Percentiles rank a stretch among this genome's conserved stretches.
These are phyloP conservation scores for Melanostoma scalare DNA, from an alignment of 2,888 invertebrate genomes.

Conservation along the genomic window DNA sequence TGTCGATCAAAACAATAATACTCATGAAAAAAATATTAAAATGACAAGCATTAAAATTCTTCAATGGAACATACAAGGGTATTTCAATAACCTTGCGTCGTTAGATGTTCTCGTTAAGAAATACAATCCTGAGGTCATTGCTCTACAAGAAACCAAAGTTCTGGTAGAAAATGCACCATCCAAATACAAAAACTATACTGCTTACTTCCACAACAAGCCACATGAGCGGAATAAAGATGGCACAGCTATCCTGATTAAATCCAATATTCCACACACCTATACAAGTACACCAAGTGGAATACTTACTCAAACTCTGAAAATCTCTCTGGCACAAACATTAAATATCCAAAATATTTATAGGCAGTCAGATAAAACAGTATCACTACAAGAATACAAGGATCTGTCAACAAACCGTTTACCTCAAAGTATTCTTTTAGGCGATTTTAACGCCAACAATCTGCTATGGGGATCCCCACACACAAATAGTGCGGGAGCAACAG, in stretches of 20 bases:
- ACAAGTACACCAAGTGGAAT: not conserved
- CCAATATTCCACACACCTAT: not conserved
- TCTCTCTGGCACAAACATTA: not conserved
- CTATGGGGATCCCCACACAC: conserved; percentile 13
- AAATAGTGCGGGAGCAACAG: not conserved
- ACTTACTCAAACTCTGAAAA: not conserved
- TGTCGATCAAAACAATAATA: not conserved
- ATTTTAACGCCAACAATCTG: conserved; percentile 17
- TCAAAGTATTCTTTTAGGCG: conserved; percentile 9
- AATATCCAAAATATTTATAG: conserved; percentile 24
- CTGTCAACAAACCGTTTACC: not conserved
- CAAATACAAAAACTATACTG: conserved; percentile 22
- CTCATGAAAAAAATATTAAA: not conserved
- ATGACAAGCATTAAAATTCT: conserved; percentile 10
- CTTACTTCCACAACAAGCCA: conserved; percentile 15
- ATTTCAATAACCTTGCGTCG: conserved; percentile 16
- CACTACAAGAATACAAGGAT: conserved; percentile 10
- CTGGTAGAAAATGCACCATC: conserved; percentile 1
- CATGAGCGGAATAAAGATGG: conserved; percentile 23
- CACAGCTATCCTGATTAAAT: conserved; percentile 15
- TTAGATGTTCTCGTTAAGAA: conserved; percentile 14
- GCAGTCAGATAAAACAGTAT: not conserved
- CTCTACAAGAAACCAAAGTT: not conserved
- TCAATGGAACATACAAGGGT: conserved; percentile 18
- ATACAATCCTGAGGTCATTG: conserved; percentile 13